A percentile compares a stretch with the other conserved stretches of the same genome.
phyloP scores from a whole-genome alignment of 2,113 vertebrate genomes.

The Myotis yumanensis region DNA sequence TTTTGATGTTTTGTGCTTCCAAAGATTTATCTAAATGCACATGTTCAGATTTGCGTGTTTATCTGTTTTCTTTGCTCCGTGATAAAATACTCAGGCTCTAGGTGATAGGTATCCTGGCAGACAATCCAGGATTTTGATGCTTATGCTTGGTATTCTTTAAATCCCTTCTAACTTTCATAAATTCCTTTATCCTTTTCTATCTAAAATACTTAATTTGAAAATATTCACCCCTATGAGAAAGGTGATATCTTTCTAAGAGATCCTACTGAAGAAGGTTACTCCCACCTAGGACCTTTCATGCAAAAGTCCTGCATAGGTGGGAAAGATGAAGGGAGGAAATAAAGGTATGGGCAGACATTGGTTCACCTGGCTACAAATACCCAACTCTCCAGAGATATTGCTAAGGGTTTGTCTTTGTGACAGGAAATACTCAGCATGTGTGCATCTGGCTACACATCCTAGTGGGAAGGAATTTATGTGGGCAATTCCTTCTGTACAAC shows the following conservation, averaged over 20 bases:
- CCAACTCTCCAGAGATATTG: not conserved
- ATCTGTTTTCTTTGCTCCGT: not conserved
- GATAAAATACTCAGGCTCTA: not conserved
- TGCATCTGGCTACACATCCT: conserved; percentile 29
- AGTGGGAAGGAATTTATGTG: conserved; percentile 71
- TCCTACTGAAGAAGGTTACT: not conserved
- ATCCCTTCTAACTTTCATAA: not conserved
- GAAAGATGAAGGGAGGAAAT: not conserved
- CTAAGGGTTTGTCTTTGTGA: conserved; percentile 12
- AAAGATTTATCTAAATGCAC: not conserved
- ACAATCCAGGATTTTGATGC: not conserved
- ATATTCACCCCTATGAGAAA: not conserved
- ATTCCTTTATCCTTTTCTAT: conserved; percentile 38
- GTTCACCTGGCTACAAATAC: not conserved
- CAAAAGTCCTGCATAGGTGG: not conserved
- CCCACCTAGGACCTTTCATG: not conserved
- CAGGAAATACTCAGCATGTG: conserved; percentile 36
- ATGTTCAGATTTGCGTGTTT: not conserved
- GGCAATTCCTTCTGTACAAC: conserved; percentile 61
- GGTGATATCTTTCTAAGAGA: not conserved
- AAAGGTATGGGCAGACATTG: not conserved
- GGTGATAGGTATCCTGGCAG: not conserved
- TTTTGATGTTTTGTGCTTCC: not conserved
- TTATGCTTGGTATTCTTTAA: conserved; percentile 25
- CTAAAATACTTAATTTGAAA: conserved; percentile 3